Evolutionary conservation across 2,797 vertebrate species (phyloP), one percentile per base, ranked within the genome.

Genomic region (Myotis findleyi): DNA sequence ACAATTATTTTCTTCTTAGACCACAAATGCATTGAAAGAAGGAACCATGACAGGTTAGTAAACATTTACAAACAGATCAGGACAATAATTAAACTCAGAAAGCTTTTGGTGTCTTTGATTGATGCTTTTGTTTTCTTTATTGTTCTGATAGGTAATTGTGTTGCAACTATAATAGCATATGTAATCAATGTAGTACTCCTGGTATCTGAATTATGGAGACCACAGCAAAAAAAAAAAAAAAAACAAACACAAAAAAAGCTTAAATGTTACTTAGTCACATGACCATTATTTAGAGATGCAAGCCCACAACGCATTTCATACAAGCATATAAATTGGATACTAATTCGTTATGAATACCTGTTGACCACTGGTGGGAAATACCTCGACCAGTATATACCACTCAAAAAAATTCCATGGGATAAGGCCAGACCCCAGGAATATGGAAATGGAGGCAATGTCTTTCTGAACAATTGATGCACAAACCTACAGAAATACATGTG

Each of bases 1-100:
- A 71, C 44, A 93, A 64, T 83, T 83, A 59, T n/a, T 89, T 94
- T 85, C 66, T 95, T 36, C 33, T 96, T 87, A 86, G 27, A 93
- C 89, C 71, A 86, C 57, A 89, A 94, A 51, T 77, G 94, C 75
- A 75, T 21, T 93, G 30, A 83, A 89, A 55, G 80, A 82, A 93
- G 23, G n/a, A 94, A 93, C 41, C 49, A 87, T 38, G 49, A 92
- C 18, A 95, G 11, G 16, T 80, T 87, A 89, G 44, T 72, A 73
- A 75, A 90, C 68, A 92, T 77, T 81, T 90, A 92, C 18, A 88
- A 96, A 84, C 3, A 91, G 33, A 84, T 77, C 25, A 92, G 41
- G 33, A 92, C 55, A 91, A 93, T 72, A 89, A 57, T 25, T 87
- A 25, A 84, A 81, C 33, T 36, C 38, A 53, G 20, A 87, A 88